Evolutionary conservation across 2,113 vertebrate genomes (phyloP).

Genomic region (Myiagra hebetior): DNA sequence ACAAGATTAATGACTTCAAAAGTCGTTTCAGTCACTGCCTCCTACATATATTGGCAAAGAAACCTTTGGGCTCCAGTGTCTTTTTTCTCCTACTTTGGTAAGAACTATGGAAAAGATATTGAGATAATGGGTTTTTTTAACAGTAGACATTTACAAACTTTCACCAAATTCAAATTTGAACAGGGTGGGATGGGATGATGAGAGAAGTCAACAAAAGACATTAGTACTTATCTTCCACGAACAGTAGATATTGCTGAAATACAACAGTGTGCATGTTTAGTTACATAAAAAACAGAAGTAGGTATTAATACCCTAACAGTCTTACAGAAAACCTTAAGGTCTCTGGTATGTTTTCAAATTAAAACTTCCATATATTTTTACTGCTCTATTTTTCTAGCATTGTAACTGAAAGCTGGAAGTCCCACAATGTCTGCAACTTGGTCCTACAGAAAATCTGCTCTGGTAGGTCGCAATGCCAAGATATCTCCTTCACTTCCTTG

Average conservation of each 20-base stretch:
- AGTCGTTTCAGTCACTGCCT: not conserved
- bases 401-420: not conserved
- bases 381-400: not conserved
- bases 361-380: not conserved
- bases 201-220: not conserved
- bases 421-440: not conserved
- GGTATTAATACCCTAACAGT: not conserved
- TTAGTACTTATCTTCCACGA: not conserved
- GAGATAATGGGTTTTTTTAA: not conserved
- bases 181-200: not conserved
- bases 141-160: not conserved
- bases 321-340: not conserved
- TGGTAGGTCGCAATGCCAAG: not conserved
- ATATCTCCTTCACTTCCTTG: not conserved
- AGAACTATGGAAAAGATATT: not conserved
- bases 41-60: not conserved
- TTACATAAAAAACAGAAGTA: not conserved
- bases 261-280: not conserved
- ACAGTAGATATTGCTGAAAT: not conserved
- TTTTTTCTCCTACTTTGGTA: not conserved
- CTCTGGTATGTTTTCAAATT: not conserved
- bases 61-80: rapidly evolving
- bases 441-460: not conserved
- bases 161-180: not conserved
- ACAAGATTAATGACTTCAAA: not conserved